Conservation (phyloP, 2,888 invertebrate species). For the Cartodere bifasciata region DNA sequence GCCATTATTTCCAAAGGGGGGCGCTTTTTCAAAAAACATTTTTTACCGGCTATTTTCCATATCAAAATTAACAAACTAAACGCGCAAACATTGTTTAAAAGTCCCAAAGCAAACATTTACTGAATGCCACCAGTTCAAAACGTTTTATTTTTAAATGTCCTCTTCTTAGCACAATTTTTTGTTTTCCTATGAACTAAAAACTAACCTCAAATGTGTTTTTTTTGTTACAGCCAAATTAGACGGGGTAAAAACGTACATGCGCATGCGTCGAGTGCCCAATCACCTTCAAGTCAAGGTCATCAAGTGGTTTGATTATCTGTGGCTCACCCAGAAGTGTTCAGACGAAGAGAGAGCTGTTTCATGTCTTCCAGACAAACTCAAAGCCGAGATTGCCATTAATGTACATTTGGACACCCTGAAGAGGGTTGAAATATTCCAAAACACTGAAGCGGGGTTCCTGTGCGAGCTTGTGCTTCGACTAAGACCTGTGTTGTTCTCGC, state of each 20-base stretch:
- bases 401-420: conserved; percentile 97
- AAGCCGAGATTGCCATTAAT: conserved; percentile 98
- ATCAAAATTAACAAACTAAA: no score
- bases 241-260: conserved; percentile 97
- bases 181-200: no score
- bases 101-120: no score
- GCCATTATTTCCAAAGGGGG: no score
- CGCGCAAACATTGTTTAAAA: no score
- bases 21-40: no score
- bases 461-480: conserved; percentile 92
- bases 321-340: conserved; percentile 97
- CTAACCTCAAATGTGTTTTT: no score
- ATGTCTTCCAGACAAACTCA: conserved; percentile 92
- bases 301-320: conserved; percentile 98
- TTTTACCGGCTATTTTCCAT: no score
- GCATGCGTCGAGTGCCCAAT: conserved; percentile 88
- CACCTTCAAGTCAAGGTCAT: conserved; percentile 95
- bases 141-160: no score
- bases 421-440: conserved; percentile 97
- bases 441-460: conserved; percentile 97
- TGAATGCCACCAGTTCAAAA: no score
- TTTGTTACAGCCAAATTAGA: conserved; percentile 85
- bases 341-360: conserved; percentile 94
- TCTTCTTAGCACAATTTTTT: no score
- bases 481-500: conserved; percentile 92